These are phyloP conservation scores for Hyla sarda DNA, from an alignment of 2,113 vertebrate species.

Conservation along the genomic window DNA sequence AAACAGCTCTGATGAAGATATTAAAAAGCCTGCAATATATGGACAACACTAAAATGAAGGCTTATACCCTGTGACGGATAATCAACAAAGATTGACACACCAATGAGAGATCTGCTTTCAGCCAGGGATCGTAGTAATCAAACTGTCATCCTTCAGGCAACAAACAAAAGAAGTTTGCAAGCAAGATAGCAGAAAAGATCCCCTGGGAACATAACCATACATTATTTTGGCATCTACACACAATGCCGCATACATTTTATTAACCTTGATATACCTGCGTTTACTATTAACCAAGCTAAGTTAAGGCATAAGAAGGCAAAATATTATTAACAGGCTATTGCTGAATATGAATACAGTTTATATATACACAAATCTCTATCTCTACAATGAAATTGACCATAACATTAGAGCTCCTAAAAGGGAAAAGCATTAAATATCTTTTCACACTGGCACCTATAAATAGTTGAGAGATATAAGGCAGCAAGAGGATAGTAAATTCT, in stretches of 20 bases:
- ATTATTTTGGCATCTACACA: conserved; percentile 46
- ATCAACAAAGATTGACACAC: conserved; percentile 57
- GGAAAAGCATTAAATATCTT: no score
- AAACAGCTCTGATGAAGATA: conserved; percentile 38
- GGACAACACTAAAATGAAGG: conserved; percentile 43
- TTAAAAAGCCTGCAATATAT: conserved; percentile 34
- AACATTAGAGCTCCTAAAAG: no score
- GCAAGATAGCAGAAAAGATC: conserved; percentile 49
- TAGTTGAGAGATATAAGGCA: no score
- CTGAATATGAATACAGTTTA: not conserved
- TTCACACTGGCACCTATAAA: no score
- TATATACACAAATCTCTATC: no score
- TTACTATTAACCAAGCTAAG: not conserved
- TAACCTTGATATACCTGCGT: not conserved
- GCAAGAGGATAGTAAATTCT: no score
- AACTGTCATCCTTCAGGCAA: conserved; percentile 54
- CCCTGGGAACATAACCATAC: conserved; percentile 38
- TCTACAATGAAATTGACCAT: no score
- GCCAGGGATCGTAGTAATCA: conserved; percentile 49
- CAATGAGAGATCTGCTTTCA: conserved; percentile 54
- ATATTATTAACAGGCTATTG: not conserved
- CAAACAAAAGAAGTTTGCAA: conserved; percentile 55
- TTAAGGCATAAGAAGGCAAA: not conserved
- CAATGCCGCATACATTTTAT: conserved; percentile 2
- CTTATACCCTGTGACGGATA: conserved; percentile 52